phyloP scores from a whole-genome alignment of 92 coral and sea anemone genomes.

The Epizoanthus rinbou region DNA sequence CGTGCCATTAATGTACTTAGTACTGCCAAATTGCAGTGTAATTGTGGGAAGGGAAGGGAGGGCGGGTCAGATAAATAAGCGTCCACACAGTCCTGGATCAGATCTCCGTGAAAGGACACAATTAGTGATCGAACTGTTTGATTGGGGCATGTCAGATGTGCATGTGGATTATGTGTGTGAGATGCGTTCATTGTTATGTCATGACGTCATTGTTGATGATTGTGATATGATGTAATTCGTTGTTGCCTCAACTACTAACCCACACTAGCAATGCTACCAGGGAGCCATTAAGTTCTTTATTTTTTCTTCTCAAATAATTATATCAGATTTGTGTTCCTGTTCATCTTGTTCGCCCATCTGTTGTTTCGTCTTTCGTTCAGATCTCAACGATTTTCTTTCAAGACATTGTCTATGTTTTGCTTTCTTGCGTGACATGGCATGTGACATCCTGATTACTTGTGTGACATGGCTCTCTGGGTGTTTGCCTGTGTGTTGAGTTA shows the following conservation, averaged over 20 bases:
- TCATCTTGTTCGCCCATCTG: neutral
- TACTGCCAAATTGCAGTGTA: conserved; percentile 25
- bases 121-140: conserved; percentile 19
- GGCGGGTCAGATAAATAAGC: conserved; percentile 14
- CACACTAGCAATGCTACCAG: neutral
- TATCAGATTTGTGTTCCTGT: neutral
- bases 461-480: neutral
- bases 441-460: too few relatives aligned
- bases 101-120: conserved; percentile 9
- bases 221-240: conserved; percentile 37
- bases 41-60: conserved; percentile 22
- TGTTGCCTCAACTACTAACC: neutral
- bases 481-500: neutral
- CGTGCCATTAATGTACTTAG: conserved; percentile 5
- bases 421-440: too few relatives aligned
- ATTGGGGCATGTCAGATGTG: conserved; percentile 31
- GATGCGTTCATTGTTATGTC: conserved; percentile 39
- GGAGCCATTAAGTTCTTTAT: neutral
- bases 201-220: conserved; percentile 45
- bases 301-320: neutral
- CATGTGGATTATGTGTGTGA: conserved; percentile 25
- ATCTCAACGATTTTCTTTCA: too few relatives aligned
- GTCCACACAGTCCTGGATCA: neutral
- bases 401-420: too few relatives aligned
- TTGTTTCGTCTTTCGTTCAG: too few relatives aligned